Base-by-base conservation (phyloP, 2,888 invertebrate species). In the Rotaria macrura region DNA sequence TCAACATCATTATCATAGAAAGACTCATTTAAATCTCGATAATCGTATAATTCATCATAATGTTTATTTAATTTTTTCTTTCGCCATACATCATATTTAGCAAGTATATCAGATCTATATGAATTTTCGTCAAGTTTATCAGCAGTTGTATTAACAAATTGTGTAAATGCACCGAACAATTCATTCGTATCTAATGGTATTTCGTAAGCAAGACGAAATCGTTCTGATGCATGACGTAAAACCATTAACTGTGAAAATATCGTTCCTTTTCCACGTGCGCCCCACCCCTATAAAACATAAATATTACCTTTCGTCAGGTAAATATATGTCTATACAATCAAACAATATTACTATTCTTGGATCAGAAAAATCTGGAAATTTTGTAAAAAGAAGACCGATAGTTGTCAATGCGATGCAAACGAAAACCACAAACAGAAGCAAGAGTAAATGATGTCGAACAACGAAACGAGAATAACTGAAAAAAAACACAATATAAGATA, bases 231-330 rank as follows among this genome's bases (percentile, higher is more conserved):
- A 43, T 79, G 74, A 40, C 74, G 74, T 79, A 79, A 40, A 43
- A 79, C 86, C 29, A 86, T 86, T 47, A 86, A 57, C 43, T 84
- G 86, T 38, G 84, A 84, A 52, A 84, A 84, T 14, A 86, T 55
- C n/a, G 86, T 86, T 34, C 84, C 84, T 52, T 55, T 38, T 55
- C 86, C 86, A 25, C 86, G 72, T 25, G 86, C 86, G 12, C 86
- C 86, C 55, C 84, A 84, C n/a, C 86, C 86, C 74, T 79, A 40
- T 4, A 9, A 43, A 43, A 43, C 12, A 25, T 2, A 5, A 49
- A 49, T 9, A 49, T 17, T 17, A 49, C 3, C 4, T 17, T 3
- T 17, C 17, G 3, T 49, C 17, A 47, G 47, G 10, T n/a, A n/a
- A n/a, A n/a, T n/a, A n/a, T n/a, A n/a, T n/a, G n/a, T n/a, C 47